Percentiles rank a stretch among this genome's conserved stretches.
phyloP scores from a whole-genome alignment of 2,113 vertebrate genomes.

The Oriolus oriolus region DNA sequence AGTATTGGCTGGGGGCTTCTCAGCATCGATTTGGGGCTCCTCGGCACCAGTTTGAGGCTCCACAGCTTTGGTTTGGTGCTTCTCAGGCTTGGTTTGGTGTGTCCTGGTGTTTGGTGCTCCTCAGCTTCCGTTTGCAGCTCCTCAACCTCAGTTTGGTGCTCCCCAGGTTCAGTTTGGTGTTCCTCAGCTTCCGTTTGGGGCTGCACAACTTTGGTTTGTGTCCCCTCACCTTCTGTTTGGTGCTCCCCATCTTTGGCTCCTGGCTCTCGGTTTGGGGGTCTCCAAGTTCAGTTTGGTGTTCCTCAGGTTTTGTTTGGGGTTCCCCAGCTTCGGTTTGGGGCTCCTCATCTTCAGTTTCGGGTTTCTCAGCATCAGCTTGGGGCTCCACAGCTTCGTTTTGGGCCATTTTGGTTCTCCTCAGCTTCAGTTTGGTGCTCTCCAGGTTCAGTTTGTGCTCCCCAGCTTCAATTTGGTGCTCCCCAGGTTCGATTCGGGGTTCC shows the following conservation, averaged over 20 bases:
- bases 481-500: neutral
- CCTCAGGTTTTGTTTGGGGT: neutral
- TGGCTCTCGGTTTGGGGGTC: accelerated
- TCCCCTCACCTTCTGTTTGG: neutral
- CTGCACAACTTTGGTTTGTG: neutral
- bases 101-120: neutral
- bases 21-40: neutral
- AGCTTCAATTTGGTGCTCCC: neutral
- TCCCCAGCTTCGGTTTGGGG: neutral
- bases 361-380: neutral
- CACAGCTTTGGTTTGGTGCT: neutral
- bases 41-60: neutral
- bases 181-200: neutral
- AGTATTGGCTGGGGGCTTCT: accelerated
- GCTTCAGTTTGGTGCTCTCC: neutral
- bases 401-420: neutral
- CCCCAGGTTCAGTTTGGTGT: accelerated
- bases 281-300: neutral
- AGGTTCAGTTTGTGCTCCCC: neutral
- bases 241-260: neutral
- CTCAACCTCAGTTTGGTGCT: neutral
- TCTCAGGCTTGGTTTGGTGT: neutral
- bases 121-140: neutral
- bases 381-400: neutral
- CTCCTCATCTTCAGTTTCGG: neutral